Evolutionary conservation across 2,888 invertebrate species (phyloP).

Genomic region (Chrysolina oricalcia): DNA sequence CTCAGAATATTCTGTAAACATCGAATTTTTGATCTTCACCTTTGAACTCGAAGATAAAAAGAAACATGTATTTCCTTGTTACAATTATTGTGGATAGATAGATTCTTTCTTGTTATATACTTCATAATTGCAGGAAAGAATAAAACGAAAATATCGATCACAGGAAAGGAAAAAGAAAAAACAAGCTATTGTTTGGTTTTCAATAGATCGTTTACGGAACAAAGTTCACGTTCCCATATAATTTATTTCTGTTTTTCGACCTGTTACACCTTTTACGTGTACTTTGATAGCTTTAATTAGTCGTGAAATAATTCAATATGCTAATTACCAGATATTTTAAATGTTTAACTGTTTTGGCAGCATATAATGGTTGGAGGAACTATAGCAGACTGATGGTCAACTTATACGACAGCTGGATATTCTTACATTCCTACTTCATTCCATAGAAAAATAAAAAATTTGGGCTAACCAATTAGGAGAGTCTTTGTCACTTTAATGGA

Average conservation of each 20-base stretch:
- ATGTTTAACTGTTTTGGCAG: background rate
- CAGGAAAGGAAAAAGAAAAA: constrained; percentile 4
- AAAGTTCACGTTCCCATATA: constrained; percentile 7
- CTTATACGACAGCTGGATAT: too few species aligned
- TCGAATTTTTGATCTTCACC: too few species aligned
- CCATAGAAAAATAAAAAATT: too few species aligned
- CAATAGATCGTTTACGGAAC: constrained; percentile 9
- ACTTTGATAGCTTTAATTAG: constrained; percentile 3
- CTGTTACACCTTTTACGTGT: constrained; percentile 12
- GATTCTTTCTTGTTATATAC: too few species aligned
- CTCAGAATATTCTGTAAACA: too few species aligned
- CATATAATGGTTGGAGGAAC: background rate
- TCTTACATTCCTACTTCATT: too few species aligned
- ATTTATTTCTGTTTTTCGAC: background rate
- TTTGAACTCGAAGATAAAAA: too few species aligned
- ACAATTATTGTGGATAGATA: too few species aligned
- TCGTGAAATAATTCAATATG: constrained; percentile 2
- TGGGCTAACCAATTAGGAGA: too few species aligned
- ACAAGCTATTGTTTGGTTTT: background rate
- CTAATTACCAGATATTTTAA: background rate
- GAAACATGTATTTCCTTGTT: too few species aligned
- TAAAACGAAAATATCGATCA: background rate
- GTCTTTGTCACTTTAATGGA: too few species aligned
- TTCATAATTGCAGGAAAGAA: background rate
- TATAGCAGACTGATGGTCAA: too few species aligned